Evolutionary conservation across 2,888 invertebrate species (phyloP).

Genomic region (Chirona hameri): DNA sequence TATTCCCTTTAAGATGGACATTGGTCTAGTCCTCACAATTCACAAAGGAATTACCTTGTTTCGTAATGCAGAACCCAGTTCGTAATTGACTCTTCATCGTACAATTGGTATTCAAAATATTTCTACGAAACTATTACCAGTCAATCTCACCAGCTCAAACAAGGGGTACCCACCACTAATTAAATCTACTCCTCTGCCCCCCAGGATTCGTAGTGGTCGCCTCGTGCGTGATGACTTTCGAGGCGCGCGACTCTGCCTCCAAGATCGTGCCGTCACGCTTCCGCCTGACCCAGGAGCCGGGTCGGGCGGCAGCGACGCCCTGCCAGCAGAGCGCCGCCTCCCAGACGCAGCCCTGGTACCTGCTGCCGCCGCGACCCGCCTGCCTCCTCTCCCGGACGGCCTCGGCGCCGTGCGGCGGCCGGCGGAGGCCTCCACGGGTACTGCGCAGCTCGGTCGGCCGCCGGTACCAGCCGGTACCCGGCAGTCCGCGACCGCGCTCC

Average conservation of each 20-base stretch:
- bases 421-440: not conserved
- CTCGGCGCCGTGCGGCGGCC: not conserved
- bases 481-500: too few relatives aligned
- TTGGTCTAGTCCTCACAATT: too few relatives aligned
- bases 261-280: slow-evolving; percentile 73
- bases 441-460: not conserved
- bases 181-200: not conserved
- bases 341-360: slow-evolving; percentile 13
- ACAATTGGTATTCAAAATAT: too few relatives aligned
- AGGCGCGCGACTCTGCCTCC: slow-evolving; percentile 89
- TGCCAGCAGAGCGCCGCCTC: not conserved
- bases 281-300: not conserved
- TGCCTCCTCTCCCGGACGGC: not conserved
- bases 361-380: not conserved
- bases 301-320: not conserved
- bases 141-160: too few relatives aligned
- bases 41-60: too few relatives aligned
- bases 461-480: not conserved
- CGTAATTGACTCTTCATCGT: too few relatives aligned
- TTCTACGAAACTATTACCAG: too few relatives aligned
- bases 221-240: slow-evolving; percentile 98
- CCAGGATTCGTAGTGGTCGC: slow-evolving; percentile 91
- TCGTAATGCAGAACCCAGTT: too few relatives aligned
- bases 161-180: too few relatives aligned
- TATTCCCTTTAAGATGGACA: too few relatives aligned